These are phyloP conservation scores for Zygaena filipendulae DNA, from an alignment of 2,888 invertebrate genomes.

Conservation along the genomic window DNA sequence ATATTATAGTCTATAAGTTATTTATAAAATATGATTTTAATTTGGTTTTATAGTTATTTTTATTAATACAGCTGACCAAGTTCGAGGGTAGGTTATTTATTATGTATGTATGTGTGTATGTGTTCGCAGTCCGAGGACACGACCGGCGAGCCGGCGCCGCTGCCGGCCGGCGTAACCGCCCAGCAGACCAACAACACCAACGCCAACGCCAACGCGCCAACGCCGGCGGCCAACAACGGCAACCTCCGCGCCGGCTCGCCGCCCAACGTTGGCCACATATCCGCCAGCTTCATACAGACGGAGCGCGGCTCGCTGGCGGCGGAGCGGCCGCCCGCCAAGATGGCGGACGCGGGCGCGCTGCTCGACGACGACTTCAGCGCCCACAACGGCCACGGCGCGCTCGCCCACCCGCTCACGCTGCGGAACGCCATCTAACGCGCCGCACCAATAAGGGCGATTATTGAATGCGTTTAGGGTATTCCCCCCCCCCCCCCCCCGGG, in stretches of 20 bases:
- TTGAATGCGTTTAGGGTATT: too few relatives aligned
- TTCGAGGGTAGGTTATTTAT: too few relatives aligned
- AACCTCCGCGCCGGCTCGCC: conserved; percentile 23
- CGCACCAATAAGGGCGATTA: conserved; percentile 22
- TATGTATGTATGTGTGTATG: too few relatives aligned
- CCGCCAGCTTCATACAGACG: conserved; percentile 48
- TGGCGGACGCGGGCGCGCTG: conserved; percentile 27
- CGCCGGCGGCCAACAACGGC: conserved; percentile 33
- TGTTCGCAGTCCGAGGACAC: conserved; percentile 54
- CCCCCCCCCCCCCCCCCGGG: too few relatives aligned
- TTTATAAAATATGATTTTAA: too few relatives aligned
- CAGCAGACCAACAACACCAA: conserved; percentile 30
- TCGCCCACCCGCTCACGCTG: conserved; percentile 47
- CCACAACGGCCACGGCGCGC: conserved; percentile 50
- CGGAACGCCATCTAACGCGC: conserved; percentile 48
- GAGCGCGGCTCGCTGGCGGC: conserved; percentile 34
- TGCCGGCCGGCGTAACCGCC: conserved; percentile 16
- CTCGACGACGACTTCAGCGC: conserved; percentile 49
- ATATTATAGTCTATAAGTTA: too few relatives aligned
- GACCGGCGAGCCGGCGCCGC: conserved; percentile 27
- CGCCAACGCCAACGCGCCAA: conserved; percentile 22
- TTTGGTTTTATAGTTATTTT: too few relatives aligned
- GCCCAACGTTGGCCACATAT: conserved; percentile 32
- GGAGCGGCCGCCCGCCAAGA: conserved; percentile 25
- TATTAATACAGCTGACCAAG: too few relatives aligned